Evolutionary conservation across 2,888 invertebrate species (phyloP).

Genomic region (Elgonia sp.): DNA sequence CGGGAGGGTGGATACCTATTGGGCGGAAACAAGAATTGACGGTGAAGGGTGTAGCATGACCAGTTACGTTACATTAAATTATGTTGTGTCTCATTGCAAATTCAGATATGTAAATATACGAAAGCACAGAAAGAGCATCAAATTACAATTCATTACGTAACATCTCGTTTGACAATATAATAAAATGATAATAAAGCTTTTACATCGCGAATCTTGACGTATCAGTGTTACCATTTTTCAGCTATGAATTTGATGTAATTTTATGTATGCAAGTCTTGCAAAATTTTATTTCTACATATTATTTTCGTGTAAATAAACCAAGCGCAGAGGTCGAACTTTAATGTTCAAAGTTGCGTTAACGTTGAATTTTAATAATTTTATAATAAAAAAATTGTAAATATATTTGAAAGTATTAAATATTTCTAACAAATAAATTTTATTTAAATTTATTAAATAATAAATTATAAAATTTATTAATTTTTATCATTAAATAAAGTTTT

Average conservation of each 20-base stretch:
- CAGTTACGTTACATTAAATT: constrained; percentile 39
- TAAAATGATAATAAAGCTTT: constrained; percentile 14
- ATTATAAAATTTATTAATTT: no score
- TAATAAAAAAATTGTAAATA: no score
- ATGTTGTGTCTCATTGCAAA: constrained; percentile 3
- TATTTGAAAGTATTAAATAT: no score
- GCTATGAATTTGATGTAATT: background rate
- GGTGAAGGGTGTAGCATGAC: constrained; percentile 23
- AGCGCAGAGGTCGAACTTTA: no score
- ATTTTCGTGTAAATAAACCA: no score
- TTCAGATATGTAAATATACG: constrained; percentile 36
- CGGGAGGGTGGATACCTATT: background rate
- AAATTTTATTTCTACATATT: no score
- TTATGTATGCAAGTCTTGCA: no score
- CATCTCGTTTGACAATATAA: constrained; percentile 17
- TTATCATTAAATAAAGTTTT: no score
- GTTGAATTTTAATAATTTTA: no score
- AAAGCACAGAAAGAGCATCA: constrained; percentile 11
- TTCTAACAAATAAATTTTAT: no score
- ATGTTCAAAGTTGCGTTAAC: no score
- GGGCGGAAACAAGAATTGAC: constrained; percentile 2
- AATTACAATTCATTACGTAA: constrained; percentile 27
- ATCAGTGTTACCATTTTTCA: background rate
- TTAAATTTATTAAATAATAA: no score
- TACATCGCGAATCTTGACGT: background rate